These are phyloP conservation scores for Tor tambroides DNA, from an alignment of 2,113 vertebrate genomes.

Conservation along the genomic window DNA sequence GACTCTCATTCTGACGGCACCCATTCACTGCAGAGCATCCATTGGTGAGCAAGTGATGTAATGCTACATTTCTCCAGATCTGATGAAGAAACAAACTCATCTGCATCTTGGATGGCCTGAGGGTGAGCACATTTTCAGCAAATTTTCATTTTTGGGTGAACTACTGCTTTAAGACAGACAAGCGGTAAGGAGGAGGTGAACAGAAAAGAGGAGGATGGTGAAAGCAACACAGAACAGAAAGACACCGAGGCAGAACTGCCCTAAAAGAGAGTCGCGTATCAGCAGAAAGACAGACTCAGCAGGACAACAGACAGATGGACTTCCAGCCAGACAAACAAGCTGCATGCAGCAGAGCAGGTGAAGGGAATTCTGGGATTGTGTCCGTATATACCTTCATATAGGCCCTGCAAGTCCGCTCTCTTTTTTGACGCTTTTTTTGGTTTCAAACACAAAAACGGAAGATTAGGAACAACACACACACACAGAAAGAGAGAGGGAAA, in stretches of 20 bases:
- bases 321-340: constrained; percentile 53
- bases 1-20: background rate
- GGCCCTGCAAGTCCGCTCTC: constrained; percentile 99
- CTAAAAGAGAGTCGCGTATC: background rate
- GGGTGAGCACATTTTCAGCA: background rate
- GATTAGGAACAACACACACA: constrained; percentile 65
- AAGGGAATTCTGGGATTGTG: constrained; percentile 61
- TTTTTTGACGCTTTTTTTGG: constrained; percentile 94
- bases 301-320: constrained; percentile 10
- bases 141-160: background rate
- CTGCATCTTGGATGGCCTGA: background rate
- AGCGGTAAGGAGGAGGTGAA: background rate
- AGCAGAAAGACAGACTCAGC: constrained; percentile 50
- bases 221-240: background rate
- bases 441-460: constrained; percentile 29
- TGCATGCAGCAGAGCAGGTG: constrained; percentile 69
- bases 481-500: constrained; percentile 55
- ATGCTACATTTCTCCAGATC: background rate
- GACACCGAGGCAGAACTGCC: background rate
- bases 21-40: background rate
- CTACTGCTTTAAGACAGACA: background rate
- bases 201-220: background rate
- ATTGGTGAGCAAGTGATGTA: background rate
- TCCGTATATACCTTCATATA: constrained; percentile 94
- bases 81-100: background rate